Evolutionary conservation across 2,797 vertebrate species (phyloP).

Genomic region (Benthosema pterotum): DNA sequence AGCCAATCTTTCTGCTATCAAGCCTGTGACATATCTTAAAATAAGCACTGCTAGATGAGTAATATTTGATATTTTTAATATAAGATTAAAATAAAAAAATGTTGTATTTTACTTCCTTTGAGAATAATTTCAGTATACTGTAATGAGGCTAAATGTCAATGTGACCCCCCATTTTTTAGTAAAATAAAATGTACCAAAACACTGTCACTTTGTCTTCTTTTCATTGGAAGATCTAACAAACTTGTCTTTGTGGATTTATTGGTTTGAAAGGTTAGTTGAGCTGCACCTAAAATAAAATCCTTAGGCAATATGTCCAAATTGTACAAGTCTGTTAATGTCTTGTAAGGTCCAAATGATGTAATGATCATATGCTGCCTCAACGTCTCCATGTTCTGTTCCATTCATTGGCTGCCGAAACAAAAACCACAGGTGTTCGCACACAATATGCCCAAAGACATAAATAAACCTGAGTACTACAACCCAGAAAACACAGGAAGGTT

Average conservation of each 20-base stretch:
- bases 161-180: constrained; percentile 72
- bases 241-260: no score
- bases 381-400: no score
- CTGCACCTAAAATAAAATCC: not conserved
- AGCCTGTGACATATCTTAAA: constrained; percentile 77
- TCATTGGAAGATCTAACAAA: not conserved
- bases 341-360: no score
- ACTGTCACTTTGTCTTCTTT: constrained; percentile 45
- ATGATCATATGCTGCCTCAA: no score
- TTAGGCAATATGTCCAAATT: not conserved
- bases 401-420: no score
- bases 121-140: constrained; percentile 80
- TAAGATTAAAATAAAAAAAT: constrained; percentile 77
- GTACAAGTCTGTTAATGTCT: no score
- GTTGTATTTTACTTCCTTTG: constrained; percentile 82
- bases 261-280: no score
- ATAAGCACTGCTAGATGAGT: constrained; percentile 82
- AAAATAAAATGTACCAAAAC: constrained; percentile 82
- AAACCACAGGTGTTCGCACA: no score
- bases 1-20: constrained; percentile 75
- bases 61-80: constrained; percentile 87
- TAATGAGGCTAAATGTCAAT: constrained; percentile 82
- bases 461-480: no score
- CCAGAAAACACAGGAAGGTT: no score
- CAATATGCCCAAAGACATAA: no score